These are phyloP conservation scores for Pygmarrhopalites habei DNA, from an alignment of 1,140 invertebrate genomes.

Conservation along the genomic window DNA sequence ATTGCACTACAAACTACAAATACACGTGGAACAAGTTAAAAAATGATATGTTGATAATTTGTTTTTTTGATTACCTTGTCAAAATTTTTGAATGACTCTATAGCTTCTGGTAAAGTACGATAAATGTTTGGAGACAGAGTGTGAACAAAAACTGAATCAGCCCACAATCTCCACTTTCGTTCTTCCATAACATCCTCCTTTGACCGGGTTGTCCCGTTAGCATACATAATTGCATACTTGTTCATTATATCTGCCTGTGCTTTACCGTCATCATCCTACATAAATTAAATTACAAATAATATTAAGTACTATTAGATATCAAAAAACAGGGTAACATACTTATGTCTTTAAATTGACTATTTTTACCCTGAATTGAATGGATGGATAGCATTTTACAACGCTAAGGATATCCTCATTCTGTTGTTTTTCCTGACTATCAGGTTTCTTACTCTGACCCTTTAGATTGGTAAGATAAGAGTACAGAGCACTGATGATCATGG, in stretches of 20 bases:
- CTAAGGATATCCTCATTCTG: constrained; percentile 50
- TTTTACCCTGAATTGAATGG: constrained; percentile 52
- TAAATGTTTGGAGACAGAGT: constrained; percentile 96
- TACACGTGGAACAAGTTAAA: not conserved
- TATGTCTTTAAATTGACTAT: not conserved
- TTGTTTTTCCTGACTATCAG: constrained; percentile 1
- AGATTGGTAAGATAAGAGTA: constrained; percentile 60
- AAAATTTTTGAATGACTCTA: constrained; percentile 88
- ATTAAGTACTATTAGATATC: not conserved
- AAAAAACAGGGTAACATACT: not conserved
- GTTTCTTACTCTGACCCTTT: not conserved
- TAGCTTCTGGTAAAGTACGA: constrained; percentile 56
- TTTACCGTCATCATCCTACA: constrained; percentile 57
- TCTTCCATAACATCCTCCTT: constrained; percentile 64
- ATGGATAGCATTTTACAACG: constrained; percentile 76
- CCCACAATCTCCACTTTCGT: constrained; percentile 90
- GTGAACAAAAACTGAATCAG: constrained; percentile 83
- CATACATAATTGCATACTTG: constrained; percentile 90
- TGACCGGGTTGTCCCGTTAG: constrained; percentile 49
- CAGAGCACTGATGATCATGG: constrained; percentile 84
- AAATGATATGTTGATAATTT: not conserved
- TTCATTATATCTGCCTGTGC: constrained; percentile 75
- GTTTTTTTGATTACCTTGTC: constrained; percentile 54
- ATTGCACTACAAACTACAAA: no score
- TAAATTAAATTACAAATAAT: not conserved